Evolutionary conservation across 2,113 vertebrate genomes (phyloP).

Genomic region (Microcebus ravelobensis): DNA sequence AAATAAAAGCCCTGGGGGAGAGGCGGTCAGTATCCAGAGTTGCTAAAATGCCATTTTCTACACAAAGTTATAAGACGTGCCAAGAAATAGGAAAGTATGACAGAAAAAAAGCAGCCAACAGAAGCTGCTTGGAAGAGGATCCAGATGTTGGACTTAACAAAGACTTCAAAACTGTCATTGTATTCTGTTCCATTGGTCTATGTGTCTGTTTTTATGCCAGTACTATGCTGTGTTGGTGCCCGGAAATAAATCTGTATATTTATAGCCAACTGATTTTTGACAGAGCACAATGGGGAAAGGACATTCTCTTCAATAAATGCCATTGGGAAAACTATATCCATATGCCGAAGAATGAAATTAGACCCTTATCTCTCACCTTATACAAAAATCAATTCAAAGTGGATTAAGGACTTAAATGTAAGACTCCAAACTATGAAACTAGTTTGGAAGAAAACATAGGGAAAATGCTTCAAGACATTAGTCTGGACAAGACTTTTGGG

Average conservation of each 20-base stretch:
- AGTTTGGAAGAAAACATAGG: not conserved
- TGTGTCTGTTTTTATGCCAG: not conserved
- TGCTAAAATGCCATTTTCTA: not conserved
- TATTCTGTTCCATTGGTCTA: not conserved
- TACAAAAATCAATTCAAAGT: not conserved
- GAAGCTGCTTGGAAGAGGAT: not conserved
- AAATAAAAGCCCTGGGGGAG: not conserved
- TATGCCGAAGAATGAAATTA: too few relatives aligned
- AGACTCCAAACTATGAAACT: not conserved
- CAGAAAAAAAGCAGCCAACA: not conserved
- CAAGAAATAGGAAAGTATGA: not conserved
- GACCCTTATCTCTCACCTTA: not conserved
- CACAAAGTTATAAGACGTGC: not conserved
- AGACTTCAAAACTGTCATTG: not conserved
- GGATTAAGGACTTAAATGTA: not conserved
- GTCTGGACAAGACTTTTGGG: not conserved
- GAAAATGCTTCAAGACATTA: not conserved
- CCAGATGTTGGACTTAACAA: not conserved
- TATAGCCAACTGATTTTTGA: not conserved
- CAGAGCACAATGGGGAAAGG: not conserved
- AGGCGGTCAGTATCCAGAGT: not conserved
- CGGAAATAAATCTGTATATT: not conserved
- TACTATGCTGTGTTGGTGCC: not conserved
- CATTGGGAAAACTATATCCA: not conserved
- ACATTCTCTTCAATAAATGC: not conserved